A percentile compares a stretch with the other conserved stretches of the same genome.
These are phyloP conservation scores for Orius insidiosus DNA, from an alignment of 1,140 invertebrate species.

Conservation along the genomic window DNA sequence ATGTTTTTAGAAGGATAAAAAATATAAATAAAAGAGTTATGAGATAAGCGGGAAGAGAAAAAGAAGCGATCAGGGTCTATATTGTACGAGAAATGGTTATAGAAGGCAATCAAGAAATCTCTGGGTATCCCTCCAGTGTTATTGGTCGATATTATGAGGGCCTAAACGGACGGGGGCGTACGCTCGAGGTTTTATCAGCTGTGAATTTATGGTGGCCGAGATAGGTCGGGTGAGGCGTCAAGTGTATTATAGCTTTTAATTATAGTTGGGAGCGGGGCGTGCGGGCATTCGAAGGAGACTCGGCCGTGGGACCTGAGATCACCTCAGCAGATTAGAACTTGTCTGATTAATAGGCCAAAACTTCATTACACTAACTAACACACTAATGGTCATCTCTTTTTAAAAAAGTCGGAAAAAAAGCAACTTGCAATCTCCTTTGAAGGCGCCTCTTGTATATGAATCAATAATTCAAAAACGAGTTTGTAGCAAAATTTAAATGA, in stretches of 20 bases:
- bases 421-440: too few relatives aligned
- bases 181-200: conserved; percentile 8
- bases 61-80: too few relatives aligned
- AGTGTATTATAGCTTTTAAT: conserved; percentile 11
- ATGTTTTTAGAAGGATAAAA: too few relatives aligned
- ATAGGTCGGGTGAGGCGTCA: conserved; percentile 9
- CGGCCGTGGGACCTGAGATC: conserved; percentile 9
- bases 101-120: too few relatives aligned
- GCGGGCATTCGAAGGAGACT: conserved; percentile 7
- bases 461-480: too few relatives aligned
- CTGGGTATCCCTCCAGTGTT: conserved; percentile 8
- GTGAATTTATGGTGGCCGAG: conserved; percentile 11
- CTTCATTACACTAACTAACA: conserved; percentile 11
- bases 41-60: too few relatives aligned
- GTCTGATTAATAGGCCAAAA: conserved; percentile 11
- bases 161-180: conserved; percentile 3
- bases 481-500: too few relatives aligned
- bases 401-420: too few relatives aligned
- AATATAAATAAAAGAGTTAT: too few relatives aligned
- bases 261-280: conserved; percentile 9
- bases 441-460: too few relatives aligned
- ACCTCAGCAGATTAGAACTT: not conserved
- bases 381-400: conserved; percentile 1
- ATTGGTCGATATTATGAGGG: conserved; percentile 10
- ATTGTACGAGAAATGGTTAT: too few relatives aligned